Evolutionary conservation across 2,113 vertebrate genomes (phyloP).

Genomic region (Sturnira hondurensis): DNA sequence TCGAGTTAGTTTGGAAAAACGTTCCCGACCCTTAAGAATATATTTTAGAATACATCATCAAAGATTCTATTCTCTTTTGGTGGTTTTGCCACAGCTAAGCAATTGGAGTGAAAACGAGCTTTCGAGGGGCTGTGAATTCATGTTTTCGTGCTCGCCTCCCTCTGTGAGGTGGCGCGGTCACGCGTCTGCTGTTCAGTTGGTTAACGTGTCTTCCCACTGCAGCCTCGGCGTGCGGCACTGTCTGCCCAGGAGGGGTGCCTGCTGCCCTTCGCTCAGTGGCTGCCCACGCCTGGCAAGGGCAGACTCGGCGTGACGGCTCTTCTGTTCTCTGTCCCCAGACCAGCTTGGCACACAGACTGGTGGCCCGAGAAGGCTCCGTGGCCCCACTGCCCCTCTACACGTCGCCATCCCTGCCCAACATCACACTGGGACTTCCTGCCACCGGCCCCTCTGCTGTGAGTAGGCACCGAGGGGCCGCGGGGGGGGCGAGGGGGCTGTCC

Average conservation of each 20-base stretch:
- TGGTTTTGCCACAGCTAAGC: neutral
- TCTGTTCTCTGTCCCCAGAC: conserved; percentile 78
- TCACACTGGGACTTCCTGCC: conserved; percentile 96
- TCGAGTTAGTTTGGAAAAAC: neutral
- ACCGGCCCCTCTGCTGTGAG: conserved; percentile 91
- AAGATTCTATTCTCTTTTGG: neutral
- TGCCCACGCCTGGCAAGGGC: fast-evolving
- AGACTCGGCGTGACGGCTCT: fast-evolving
- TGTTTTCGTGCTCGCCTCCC: fast-evolving
- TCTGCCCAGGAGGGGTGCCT: fast-evolving
- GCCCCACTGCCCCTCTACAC: conserved; percentile 96
- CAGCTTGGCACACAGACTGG: conserved; percentile 90
- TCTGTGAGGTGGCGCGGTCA: fast-evolving
- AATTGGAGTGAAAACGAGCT: neutral
- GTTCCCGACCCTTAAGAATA: neutral
- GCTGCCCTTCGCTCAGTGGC: fast-evolving
- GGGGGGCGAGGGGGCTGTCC: fast-evolving
- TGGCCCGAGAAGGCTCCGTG: conserved; percentile 87
- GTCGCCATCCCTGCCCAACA: conserved; percentile 97
- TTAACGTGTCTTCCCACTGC: too few relatives aligned
- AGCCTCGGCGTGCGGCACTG: neutral
- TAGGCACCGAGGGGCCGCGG: neutral
- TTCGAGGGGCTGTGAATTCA: fast-evolving
- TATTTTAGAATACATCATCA: fast-evolving
- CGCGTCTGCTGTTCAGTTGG: fast-evolving